Evolutionary conservation across 2,888 invertebrate genomes (phyloP).

Genomic region (Ypsolopha sequella): DNA sequence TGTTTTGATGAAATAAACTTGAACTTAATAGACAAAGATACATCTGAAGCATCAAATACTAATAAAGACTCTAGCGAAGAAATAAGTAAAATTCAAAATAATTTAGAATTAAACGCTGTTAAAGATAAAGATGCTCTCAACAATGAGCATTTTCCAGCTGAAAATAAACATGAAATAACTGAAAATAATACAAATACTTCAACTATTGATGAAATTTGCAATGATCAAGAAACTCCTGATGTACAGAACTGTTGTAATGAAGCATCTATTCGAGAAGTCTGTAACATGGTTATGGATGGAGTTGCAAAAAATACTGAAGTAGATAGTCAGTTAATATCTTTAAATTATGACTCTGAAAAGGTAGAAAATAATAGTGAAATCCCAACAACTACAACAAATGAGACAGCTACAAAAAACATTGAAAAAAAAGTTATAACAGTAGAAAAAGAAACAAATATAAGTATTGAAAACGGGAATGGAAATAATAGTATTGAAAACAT

Average conservation of each 20-base stretch:
- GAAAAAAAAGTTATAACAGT: neutral
- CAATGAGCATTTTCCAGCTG: neutral
- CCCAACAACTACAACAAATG: too few relatives aligned
- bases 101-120: neutral
- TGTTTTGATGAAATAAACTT: neutral
- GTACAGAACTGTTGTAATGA: neutral
- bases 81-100: neutral
- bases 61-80: neutral
- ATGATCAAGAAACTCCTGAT: neutral
- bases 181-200: neutral
- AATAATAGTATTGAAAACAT: neutral
- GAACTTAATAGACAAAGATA: neutral
- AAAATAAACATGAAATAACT: neutral
- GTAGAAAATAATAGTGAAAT: neutral
- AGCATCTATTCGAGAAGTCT: neutral
- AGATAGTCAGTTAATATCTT: constrained; percentile 11
- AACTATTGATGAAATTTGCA: neutral
- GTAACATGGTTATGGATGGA: neutral
- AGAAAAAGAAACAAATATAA: neutral
- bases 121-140: neutral
- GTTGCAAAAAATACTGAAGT: neutral
- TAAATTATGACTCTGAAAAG: constrained; percentile 32
- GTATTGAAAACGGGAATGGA: neutral
- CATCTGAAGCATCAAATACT: neutral
- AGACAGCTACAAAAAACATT: neutral